Conservation (phyloP, 2,888 invertebrate species). For the Ennomos fuscantarius region DNA sequence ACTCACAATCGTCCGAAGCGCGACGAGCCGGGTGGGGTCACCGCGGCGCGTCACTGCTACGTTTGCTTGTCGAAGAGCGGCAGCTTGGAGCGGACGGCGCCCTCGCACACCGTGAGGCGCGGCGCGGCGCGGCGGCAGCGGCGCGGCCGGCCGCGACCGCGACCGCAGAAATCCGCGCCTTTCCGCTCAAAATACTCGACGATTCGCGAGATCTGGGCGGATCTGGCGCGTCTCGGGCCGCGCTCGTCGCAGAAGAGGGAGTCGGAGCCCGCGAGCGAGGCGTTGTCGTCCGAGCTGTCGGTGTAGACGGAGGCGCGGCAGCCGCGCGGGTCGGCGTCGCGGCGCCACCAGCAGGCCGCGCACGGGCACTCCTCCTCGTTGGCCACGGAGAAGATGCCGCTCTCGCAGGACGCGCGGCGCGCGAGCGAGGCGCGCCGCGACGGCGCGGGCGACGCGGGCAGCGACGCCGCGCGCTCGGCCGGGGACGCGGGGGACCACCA, state of each 20-base stretch:
- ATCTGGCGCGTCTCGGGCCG: slow-evolving; percentile 83
- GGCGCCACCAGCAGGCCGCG: slow-evolving; percentile 74
- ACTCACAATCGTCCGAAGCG: slow-evolving; percentile 40
- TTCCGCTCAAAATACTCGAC: slow-evolving; percentile 95
- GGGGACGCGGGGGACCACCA: slow-evolving; percentile 86
- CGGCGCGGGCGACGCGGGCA: slow-evolving; percentile 71
- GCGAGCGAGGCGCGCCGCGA: slow-evolving; percentile 56
- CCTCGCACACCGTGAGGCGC: slow-evolving; percentile 93
- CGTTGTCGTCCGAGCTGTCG: slow-evolving; percentile 94
- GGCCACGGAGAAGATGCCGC: slow-evolving; percentile 95
- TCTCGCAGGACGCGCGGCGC: slow-evolving; percentile 93
- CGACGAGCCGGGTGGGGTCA: background rate
- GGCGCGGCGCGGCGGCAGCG: slow-evolving; percentile 59
- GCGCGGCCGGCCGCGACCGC: slow-evolving; percentile 52
- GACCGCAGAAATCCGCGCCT: slow-evolving; percentile 83
- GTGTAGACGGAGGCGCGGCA: slow-evolving; percentile 90
- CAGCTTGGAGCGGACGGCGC: slow-evolving; percentile 93
- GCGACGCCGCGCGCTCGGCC: slow-evolving; percentile 72
- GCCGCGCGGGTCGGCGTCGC: slow-evolving; percentile 61
- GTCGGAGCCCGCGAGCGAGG: slow-evolving; percentile 92
- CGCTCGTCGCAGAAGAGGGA: slow-evolving; percentile 89
- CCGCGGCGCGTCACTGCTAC: slow-evolving; percentile 50
- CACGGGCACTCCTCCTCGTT: slow-evolving; percentile 89
- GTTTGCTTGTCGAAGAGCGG: slow-evolving; percentile 91
- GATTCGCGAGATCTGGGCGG: slow-evolving; percentile 91